Conservation (phyloP, 2,797 vertebrate genomes). For the Pipistrellus pygmaeus region DNA sequence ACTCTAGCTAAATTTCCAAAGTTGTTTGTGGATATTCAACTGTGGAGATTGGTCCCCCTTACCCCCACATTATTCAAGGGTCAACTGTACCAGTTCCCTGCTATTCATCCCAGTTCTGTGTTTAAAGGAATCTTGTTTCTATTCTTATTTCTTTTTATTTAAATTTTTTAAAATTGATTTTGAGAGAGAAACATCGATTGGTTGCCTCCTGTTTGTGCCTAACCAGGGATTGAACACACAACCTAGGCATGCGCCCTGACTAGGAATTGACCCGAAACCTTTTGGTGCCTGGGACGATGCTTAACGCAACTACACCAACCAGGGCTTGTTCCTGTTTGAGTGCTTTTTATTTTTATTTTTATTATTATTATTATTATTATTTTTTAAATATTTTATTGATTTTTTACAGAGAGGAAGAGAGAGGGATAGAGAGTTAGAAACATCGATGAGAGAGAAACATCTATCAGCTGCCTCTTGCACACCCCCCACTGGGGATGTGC, state of each 20-base stretch:
- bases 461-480: too few relatives aligned
- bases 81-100: background rate
- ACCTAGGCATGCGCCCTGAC: background rate
- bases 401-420: too few relatives aligned
- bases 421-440: too few relatives aligned
- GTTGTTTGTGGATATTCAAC: background rate
- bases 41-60: background rate
- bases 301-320: background rate
- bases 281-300: rapidly evolving
- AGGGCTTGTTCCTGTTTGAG: background rate
- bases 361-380: too few relatives aligned
- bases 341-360: too few relatives aligned
- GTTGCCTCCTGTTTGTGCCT: background rate
- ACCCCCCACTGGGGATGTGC: too few relatives aligned
- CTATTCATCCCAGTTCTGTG: background rate
- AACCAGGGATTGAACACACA: background rate
- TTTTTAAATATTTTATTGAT: too few relatives aligned
- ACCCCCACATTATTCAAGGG: background rate
- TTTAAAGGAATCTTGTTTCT: background rate
- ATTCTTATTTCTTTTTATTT: background rate
- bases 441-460: too few relatives aligned
- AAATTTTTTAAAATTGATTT: background rate
- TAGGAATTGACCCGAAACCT: background rate
- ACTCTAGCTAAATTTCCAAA: background rate
- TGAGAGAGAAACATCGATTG: background rate